Evolutionary conservation across 30 jellyfish, hydroid and myxozoan species (phyloP).

Genomic region (Aurelia aurita complex sp. Pacific): DNA sequence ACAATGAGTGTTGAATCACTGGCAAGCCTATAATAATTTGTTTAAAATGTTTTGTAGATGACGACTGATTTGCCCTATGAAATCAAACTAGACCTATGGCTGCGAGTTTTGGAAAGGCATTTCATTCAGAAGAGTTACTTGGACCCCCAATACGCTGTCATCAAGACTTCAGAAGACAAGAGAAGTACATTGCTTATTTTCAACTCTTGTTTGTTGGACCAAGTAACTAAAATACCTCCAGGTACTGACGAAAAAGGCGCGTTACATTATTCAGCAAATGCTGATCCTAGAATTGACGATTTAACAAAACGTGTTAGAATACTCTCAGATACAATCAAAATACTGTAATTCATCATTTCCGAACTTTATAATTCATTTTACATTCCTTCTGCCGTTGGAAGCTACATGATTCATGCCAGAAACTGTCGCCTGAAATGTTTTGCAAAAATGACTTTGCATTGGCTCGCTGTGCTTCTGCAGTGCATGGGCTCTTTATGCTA

Average conservation of each 20-base stretch:
- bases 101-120: slow-evolving; percentile 7
- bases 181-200: not conserved
- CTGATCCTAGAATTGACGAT: not conserved
- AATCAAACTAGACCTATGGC: slow-evolving; percentile 37
- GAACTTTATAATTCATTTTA: not conserved
- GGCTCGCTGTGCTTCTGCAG: too few species aligned
- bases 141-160: not conserved
- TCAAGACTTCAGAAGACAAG: slow-evolving; percentile 4
- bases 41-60: not conserved
- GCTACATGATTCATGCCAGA: not conserved
- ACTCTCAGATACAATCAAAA: not conserved
- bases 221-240: not conserved
- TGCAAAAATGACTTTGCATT: too few species aligned
- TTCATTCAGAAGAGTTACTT: not conserved
- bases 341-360: not conserved
- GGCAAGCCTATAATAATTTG: not conserved
- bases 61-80: slow-evolving; percentile 10
- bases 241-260: not conserved
- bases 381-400: not conserved
- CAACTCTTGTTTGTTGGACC: slow-evolving; percentile 6
- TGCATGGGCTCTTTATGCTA: too few species aligned
- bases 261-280: not conserved
- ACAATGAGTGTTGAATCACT: too few species aligned
- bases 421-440: too few species aligned
- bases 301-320: not conserved